Base-by-base conservation (phyloP, 2,113 vertebrate genomes). In the Taurulus bubalis region DNA sequence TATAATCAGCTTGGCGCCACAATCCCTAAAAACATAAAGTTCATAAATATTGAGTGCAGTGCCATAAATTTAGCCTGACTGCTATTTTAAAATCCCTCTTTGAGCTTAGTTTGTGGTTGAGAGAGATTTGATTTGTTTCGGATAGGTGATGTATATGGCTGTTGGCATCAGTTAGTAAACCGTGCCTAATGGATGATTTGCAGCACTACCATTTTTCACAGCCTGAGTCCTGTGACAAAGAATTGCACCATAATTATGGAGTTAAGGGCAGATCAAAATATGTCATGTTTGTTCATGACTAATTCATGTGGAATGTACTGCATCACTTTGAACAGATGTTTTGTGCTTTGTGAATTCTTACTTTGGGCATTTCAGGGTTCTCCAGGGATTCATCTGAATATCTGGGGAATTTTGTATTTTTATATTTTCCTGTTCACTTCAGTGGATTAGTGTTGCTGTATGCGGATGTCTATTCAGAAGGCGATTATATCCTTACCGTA, bases 221-320 rank as follows among this genome's bases (percentile, higher is more conserved):
- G 69, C 70, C 75, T 8, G 9, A 55, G 67, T 65, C 71, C 84
- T 63, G 67, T 83, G 73, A 81, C 85, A 89, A 60, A 56, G 66
- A 77, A 82, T 74, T 80, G 80, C 84, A 80, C 83, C 42, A 77
- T 87, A 90, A 88, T 94, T 90, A 87, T 81, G 78, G 77, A 89
- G 88, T 86, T 87, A 89, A 87, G 77, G 82, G 81, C 83, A 87
- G 82, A 90, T 90, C 85, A 93, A 89, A 91, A 91, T 83, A 87
- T 87, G 84, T 81, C 83, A 71, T 67, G 76, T 86, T 82, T 87
- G 73, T 78, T 91, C 85, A 84, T 86, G 82, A 86, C 73, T 92
- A 87, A 92, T 89, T 88, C 85, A 91, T 88, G 84, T 53, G 65
- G 76, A 73, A 80, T 85, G 85, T 79, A 60, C 40, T 79, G 80